These are phyloP conservation scores for Odocoileus virginianus DNA, from an alignment of 2,113 vertebrate species.

Conservation along the genomic window DNA sequence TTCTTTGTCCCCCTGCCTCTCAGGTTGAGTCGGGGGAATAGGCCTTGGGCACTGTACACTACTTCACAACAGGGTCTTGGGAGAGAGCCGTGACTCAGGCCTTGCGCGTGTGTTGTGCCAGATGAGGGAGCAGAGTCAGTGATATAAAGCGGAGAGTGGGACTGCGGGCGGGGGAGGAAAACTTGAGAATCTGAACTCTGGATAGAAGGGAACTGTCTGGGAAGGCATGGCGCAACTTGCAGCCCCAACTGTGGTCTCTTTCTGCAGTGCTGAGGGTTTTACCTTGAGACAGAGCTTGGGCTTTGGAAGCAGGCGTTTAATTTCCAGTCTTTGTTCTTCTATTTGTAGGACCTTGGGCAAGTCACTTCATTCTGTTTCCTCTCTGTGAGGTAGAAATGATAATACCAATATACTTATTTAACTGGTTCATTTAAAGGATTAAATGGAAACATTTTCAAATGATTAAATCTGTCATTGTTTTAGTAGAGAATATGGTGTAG, in stretches of 20 bases:
- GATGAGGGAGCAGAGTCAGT: neutral
- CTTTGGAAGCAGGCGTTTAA: neutral
- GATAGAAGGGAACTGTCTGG: neutral
- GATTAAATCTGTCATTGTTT: neutral
- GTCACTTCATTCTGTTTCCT: neutral
- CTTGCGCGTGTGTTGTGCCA: too few relatives aligned
- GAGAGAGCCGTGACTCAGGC: neutral
- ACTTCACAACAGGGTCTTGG: too few relatives aligned
- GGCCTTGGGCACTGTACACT: neutral
- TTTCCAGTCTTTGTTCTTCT: neutral
- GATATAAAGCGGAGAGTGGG: neutral
- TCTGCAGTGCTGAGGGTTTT: neutral
- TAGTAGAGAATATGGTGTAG: neutral
- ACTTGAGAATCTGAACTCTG: neutral
- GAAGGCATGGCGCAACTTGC: neutral
- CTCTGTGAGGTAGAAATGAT: neutral
- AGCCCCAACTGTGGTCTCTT: neutral
- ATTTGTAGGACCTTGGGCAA: neutral
- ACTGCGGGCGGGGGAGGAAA: neutral
- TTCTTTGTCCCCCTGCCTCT: conserved; percentile 51
- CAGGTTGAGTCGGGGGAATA: neutral
- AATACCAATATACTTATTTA: neutral
- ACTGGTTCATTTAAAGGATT: neutral
- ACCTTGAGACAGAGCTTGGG: neutral
- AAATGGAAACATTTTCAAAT: neutral